Base-by-base conservation (phyloP, 1,140 invertebrate species). In the Aphelinus certus region DNA sequence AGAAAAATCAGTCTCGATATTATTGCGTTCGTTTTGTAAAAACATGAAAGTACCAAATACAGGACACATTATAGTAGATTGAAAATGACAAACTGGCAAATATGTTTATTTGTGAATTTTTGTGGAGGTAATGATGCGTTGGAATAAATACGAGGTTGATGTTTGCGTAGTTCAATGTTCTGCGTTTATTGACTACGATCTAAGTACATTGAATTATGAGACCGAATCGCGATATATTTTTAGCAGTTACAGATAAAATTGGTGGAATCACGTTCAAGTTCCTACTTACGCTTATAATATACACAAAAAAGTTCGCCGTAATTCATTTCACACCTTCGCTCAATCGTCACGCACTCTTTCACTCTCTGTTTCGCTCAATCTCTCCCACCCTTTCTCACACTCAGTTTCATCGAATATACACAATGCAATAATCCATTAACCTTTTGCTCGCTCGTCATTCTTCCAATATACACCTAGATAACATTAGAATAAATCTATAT, bases 401-500 rank as follows among this genome's bases (percentile, higher is more conserved):
- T 57, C 10, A 3, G 9, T n/a, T 57, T 57, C 10, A 57, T 57
- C 56, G 56, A 57, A 57, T 57, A n/a, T 57, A 57, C 56, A 57
- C 10, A 57, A 26, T 26, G 26, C 26, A 26, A 26, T 26, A 26
- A 26, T 26, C 26, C 26, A 26, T 26, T 26, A 26, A 26, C 26
- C 26, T 26, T 26, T 26, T 63, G 4, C 48, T 62, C 43, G 47
- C 64, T 46, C 26, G 42, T 62, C 73, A 64, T 58, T 46, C 55
- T 49, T 58, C 69, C 63, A 46, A 79, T 83, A 85, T 87, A 88
- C 82, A 88, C 82, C 86, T 87, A 88, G 87, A 87, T 86, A 88
- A 88, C 87, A 86, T 86, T 82, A 86, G 86, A 88, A 88, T 88
- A 88, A 87, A 88, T 87, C 85, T 88, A 86, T 66, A 68, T 88